Conservation (phyloP, 2,888 invertebrate species). For the Diplolepis rosae region DNA sequence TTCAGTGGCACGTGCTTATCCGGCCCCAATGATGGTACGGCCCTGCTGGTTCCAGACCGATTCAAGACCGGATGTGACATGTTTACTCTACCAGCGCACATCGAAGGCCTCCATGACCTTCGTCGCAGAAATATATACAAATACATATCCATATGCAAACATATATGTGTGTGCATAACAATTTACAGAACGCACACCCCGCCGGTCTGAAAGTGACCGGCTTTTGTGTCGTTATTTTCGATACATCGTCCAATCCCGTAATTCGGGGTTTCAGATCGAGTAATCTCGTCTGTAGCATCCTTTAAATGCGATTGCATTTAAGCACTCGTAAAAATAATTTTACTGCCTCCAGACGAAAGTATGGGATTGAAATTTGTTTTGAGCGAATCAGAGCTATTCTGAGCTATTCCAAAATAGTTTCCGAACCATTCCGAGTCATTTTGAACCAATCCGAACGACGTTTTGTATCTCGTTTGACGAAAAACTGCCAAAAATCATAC, state of each 20-base stretch:
- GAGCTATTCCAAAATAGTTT: too few relatives aligned
- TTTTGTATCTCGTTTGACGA: too few relatives aligned
- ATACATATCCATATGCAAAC: not conserved
- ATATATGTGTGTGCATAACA: not conserved
- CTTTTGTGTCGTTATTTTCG: slow-evolving; percentile 9
- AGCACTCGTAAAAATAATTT: too few relatives aligned
- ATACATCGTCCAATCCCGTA: slow-evolving; percentile 14
- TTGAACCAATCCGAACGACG: too few relatives aligned
- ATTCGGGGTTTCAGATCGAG: not conserved
- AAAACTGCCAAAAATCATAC: too few relatives aligned
- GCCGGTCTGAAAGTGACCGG: slow-evolving; percentile 17
- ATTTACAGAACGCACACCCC: slow-evolving; percentile 13
- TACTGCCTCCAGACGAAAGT: too few relatives aligned
- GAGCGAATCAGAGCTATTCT: too few relatives aligned
- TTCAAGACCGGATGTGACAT: slow-evolving; percentile 22
- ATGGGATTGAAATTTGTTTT: too few relatives aligned
- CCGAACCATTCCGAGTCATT: too few relatives aligned
- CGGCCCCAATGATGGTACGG: slow-evolving; percentile 17
- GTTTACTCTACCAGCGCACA: slow-evolving; percentile 20
- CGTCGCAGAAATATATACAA: not conserved
- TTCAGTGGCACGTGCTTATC: slow-evolving; percentile 24
- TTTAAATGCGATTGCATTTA: not conserved
- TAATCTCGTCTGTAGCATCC: slow-evolving; percentile 7
- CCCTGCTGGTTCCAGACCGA: slow-evolving; percentile 22
- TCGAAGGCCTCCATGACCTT: slow-evolving; percentile 14